Evolutionary conservation across 1,140 invertebrate species (phyloP).

Genomic region (Teleogryllus occipitalis): DNA sequence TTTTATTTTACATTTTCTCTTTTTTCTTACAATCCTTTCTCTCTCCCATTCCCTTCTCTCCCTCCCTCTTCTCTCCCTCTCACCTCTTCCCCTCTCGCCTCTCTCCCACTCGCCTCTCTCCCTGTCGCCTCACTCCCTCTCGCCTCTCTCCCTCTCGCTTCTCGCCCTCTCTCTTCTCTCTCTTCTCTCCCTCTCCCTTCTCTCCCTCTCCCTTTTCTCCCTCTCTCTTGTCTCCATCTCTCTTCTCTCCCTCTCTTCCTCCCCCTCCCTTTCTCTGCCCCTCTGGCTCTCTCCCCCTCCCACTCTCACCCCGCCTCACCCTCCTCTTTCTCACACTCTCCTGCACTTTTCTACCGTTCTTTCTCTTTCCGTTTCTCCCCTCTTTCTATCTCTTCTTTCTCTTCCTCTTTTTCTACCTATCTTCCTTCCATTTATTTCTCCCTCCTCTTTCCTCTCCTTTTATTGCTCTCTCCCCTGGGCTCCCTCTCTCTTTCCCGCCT

Average conservation of each 20-base stretch:
- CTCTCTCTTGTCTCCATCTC: neutral
- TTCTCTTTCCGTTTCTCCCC: neutral
- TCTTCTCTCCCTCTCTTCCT: neutral
- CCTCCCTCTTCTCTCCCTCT: neutral
- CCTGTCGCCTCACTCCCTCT: neutral
- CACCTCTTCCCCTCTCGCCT: neutral
- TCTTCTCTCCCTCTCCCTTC: neutral
- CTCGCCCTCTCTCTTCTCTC: neutral
- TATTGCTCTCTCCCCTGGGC: neutral
- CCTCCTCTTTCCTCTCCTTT: neutral
- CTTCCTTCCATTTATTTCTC: neutral
- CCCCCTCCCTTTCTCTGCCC: neutral
- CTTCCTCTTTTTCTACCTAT: neutral
- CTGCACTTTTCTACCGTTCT: neutral
- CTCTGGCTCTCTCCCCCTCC: neutral
- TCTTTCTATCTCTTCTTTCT: neutral
- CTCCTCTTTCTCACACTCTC: neutral
- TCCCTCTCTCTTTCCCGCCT: neutral
- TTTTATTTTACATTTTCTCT: neutral
- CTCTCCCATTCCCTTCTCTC: neutral
- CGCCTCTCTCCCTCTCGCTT: neutral
- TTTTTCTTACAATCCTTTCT: neutral
- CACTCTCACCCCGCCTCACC: neutral
- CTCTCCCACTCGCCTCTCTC: neutral
- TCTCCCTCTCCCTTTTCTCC: neutral